phyloP scores from a whole-genome alignment of 1,140 invertebrate species.

The Formica selysi region DNA sequence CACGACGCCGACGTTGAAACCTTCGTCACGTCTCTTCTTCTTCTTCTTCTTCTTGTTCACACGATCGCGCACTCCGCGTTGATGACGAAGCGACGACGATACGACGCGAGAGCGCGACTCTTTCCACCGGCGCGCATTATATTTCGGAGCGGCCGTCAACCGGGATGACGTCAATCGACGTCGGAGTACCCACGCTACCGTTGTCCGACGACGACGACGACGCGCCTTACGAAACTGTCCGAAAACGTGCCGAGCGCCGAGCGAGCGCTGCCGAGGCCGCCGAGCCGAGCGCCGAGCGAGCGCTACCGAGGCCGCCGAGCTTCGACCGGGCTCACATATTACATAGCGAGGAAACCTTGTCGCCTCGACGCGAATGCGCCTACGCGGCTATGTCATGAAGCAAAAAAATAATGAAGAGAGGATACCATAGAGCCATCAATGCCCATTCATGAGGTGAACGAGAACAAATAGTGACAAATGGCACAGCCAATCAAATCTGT shows the following conservation, averaged over 20 bases:
- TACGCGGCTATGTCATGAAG: not conserved
- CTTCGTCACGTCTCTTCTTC: not conserved
- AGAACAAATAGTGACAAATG: too few species aligned
- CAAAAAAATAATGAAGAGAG: too few species aligned
- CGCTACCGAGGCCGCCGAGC: not conserved
- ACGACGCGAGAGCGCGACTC: not conserved
- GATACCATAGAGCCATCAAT: too few species aligned
- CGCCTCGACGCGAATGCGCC: not conserved
- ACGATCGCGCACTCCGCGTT: slow-evolving; percentile 7
- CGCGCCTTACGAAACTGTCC: slow-evolving; percentile 44
- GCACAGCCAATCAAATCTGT: too few species aligned
- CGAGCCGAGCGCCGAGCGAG: slow-evolving; percentile 9
- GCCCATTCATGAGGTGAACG: too few species aligned
- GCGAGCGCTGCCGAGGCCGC: not conserved
- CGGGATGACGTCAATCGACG: not conserved
- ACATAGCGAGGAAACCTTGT: too few species aligned
- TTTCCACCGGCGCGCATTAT: slow-evolving; percentile 14
- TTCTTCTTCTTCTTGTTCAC: slow-evolving; percentile 9
- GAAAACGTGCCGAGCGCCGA: slow-evolving; percentile 33
- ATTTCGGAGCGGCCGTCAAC: not conserved
- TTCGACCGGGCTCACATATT: not conserved
- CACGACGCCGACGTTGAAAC: not conserved
- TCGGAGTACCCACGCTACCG: not conserved
- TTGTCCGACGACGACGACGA: not conserved
- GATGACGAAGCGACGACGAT: slow-evolving; percentile 1